Evolutionary conservation across 2,888 invertebrate species (phyloP).

Genomic region (Macrosoma leucophasiata): DNA sequence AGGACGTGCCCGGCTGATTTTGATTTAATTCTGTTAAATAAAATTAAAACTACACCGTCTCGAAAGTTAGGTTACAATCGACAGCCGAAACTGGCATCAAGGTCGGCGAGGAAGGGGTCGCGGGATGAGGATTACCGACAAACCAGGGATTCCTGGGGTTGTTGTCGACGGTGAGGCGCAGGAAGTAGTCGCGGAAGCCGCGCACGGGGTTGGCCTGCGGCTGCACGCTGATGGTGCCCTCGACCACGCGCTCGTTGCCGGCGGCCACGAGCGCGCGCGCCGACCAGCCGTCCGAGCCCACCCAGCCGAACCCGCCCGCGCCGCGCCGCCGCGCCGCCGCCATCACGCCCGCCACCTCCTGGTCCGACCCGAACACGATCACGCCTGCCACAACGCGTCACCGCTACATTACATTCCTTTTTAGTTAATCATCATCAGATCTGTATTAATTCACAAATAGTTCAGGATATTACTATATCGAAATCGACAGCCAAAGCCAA

Average conservation of each 20-base stretch:
- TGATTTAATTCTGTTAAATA: no score
- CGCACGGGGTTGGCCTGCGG: conserved; percentile 92
- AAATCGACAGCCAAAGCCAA: no score
- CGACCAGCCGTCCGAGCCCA: conserved; percentile 97
- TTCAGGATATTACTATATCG: no score
- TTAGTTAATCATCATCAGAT: no score
- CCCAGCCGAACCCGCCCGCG: conserved; percentile 93
- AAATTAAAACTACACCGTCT: no score
- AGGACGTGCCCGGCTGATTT: no score
- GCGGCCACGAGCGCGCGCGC: conserved; percentile 89
- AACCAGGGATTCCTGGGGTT: conserved; percentile 97
- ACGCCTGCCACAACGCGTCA: conserved; percentile 78
- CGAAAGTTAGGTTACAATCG: no score
- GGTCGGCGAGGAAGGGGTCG: neutral
- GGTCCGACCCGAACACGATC: conserved; percentile 96
- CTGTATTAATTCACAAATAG: no score
- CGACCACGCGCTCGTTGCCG: conserved; percentile 88
- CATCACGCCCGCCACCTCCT: conserved; percentile 97
- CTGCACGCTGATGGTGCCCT: conserved; percentile 90
- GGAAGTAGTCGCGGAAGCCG: conserved; percentile 92
- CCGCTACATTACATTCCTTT: no score
- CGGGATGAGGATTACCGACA: conserved; percentile 80
- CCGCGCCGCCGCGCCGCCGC: conserved; percentile 88
- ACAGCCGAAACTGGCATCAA: neutral
- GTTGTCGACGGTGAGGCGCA: conserved; percentile 87